Evolutionary conservation across 2,797 vertebrate species (phyloP).

Genomic region (Sus cebifrons): DNA sequence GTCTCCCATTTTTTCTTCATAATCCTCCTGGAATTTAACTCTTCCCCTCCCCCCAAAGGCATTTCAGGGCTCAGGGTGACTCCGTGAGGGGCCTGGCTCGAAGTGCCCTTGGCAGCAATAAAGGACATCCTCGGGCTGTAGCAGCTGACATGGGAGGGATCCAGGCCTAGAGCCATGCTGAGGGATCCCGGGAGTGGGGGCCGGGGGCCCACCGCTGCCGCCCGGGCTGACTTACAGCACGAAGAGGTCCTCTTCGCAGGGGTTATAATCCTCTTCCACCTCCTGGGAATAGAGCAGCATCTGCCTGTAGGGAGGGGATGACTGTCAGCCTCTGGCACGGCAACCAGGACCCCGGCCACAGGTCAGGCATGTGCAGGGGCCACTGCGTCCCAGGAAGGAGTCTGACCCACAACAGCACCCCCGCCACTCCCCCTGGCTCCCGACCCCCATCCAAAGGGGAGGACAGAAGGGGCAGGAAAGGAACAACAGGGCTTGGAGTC

Average conservation of each 20-base stretch:
- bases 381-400: background rate
- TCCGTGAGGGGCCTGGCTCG: background rate
- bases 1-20: background rate
- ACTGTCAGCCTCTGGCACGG: constrained; percentile 5
- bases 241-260: constrained; percentile 99
- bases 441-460: background rate
- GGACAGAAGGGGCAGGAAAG: background rate
- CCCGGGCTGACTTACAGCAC: constrained; percentile 95
- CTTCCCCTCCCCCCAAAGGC: background rate
- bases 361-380: accelerated
- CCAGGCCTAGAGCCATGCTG: background rate
- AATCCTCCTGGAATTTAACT: background rate
- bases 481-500: background rate
- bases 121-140: background rate
- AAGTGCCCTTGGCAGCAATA: background rate
- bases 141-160: background rate
- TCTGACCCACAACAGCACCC: background rate
- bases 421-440: too few relatives aligned
- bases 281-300: constrained; percentile 98
- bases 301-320: constrained; percentile 91
- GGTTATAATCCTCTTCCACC: constrained; percentile 95
- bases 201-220: background rate
- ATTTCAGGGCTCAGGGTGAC: background rate
- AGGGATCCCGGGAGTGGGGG: background rate
- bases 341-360: background rate